Base-by-base conservation (phyloP, 2,888 invertebrate genomes). In the Dascillus cervinus region DNA sequence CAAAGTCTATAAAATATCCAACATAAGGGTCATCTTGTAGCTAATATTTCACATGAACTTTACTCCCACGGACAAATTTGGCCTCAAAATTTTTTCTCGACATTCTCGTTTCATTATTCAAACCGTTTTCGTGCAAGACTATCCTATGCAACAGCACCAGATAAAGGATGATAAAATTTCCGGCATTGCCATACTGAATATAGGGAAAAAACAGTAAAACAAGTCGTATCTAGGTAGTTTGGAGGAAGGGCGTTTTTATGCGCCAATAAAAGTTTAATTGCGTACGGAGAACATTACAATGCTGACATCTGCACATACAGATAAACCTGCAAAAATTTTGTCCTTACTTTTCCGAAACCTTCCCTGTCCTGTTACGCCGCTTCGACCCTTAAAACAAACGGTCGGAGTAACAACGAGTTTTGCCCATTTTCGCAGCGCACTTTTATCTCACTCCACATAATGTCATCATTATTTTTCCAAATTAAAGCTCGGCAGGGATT, bases 191-290 rank as follows among this genome's bases (percentile, higher is more conserved):
- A 31, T 34, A 19, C 26, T 41, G 33, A 45, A 37, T 30, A 27
- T 38, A 40, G 36, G 29, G 29, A 40, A 33, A 43, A 46, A 42
- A 46, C 47, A 44, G 32, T 47, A 44, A 50, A 51, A 47, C 49
- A 44, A 46, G 42, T 37, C 43, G 42, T 48, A 47, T 51, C 46
- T 47, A 40, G 43, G 47, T 45, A 49, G 47, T 47, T 50, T 41
- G 33, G 36, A 41, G 39, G 49, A 49, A 41, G 47, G 45, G 37
- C 44, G 44, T 41, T 50, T 50, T 50, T 50, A 52, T 47, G 43
- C 34, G 35, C 42, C 46, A 49, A 51, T 52, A 52, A 52, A 52
- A 50, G 49, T 51, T 51, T 52, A 52, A 52, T 52, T 52, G 47
- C 50, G 50, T 46, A 50, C 43, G 32, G 41, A 44, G 37, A 37